Evolutionary conservation across 2,888 invertebrate genomes (phyloP), one percentile per base, ranked within the genome.

Genomic region (Agrochola litura): DNA sequence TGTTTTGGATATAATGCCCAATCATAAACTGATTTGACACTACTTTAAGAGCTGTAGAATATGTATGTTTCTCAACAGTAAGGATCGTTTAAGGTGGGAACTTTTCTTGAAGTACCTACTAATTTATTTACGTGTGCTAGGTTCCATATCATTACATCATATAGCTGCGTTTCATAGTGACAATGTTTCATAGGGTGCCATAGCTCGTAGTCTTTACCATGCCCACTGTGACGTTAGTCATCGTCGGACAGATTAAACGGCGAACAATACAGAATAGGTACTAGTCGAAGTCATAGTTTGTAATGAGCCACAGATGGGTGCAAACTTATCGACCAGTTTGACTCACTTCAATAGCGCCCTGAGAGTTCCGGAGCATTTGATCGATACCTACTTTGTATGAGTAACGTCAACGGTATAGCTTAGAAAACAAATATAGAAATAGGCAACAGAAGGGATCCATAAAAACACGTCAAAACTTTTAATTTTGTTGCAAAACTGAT

Each of bases 351-450:
- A 77, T 83, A 75, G 75, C 83, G 81, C 80, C 79, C 72, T 75
- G 66, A 89, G 87, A 83, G 87, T 86, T 89, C 83, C 84, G 85
- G 78, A 79, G 71, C 83, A 16, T 79, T 77, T 86, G 83, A 89
- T 89, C 82, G 83, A 81, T 76, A 81, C 63, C 76, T 64, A 73
- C 56, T 80, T 79, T 69, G 66, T 67, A 37, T 77, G 70, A 73
- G 46, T 77, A 85, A 81, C 71, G 46, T 43, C 16, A 61, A 61
- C 61, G 52, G 69, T 79, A 58, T 43, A 52, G 37, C 49, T 56
- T 58, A 43, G 43, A 67, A 77, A 77, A 71, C 37, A 61, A 81
- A 61, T 30, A 66, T 56, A 14, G 5, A 10, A 19, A 49, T 19
- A 12, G n/a, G 4, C 43, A 46, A 16, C 25, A 43, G 6, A 14